Conservation (phyloP, 2,888 invertebrate genomes). For the Erebia palarica region DNA sequence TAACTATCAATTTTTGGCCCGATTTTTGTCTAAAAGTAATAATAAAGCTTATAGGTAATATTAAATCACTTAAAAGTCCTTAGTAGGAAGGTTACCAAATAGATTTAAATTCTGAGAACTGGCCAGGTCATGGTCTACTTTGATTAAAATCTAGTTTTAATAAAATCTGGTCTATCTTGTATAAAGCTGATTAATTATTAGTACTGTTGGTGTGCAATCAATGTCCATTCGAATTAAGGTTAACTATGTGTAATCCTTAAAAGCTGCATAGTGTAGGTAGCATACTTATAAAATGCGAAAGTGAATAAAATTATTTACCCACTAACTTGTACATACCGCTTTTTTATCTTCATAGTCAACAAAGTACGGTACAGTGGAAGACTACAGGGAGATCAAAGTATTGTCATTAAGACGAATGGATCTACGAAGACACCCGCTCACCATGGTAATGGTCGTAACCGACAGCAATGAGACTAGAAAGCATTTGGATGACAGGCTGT, state of each 20-base stretch:
- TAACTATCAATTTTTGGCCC: too few relatives aligned
- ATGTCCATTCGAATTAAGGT: slow-evolving; percentile 6
- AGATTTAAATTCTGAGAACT: neutral
- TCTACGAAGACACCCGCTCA: slow-evolving; percentile 57
- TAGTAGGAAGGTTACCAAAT: neutral
- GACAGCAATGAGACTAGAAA: slow-evolving; percentile 67
- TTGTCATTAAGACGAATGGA: slow-evolving; percentile 57
- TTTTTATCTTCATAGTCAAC: slow-evolving; percentile 25
- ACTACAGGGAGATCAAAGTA: slow-evolving; percentile 55
- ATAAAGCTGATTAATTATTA: neutral
- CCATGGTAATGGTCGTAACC: slow-evolving; percentile 66
- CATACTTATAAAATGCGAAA: too few relatives aligned
- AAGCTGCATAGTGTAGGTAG: neutral
- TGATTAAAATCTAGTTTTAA: neutral
- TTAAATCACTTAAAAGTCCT: too few relatives aligned
- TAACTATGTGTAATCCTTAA: neutral
- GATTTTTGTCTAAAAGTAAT: too few relatives aligned
- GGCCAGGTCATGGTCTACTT: neutral
- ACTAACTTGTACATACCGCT: neutral
- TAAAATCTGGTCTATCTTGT: neutral
- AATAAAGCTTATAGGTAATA: too few relatives aligned
- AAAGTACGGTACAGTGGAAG: slow-evolving; percentile 56
- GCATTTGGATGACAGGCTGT: slow-evolving; percentile 71
- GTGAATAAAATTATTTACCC: neutral
- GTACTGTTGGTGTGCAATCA: neutral